These are phyloP conservation scores for Emmelina monodactyla DNA, from an alignment of 2,888 invertebrate genomes.

Conservation along the genomic window DNA sequence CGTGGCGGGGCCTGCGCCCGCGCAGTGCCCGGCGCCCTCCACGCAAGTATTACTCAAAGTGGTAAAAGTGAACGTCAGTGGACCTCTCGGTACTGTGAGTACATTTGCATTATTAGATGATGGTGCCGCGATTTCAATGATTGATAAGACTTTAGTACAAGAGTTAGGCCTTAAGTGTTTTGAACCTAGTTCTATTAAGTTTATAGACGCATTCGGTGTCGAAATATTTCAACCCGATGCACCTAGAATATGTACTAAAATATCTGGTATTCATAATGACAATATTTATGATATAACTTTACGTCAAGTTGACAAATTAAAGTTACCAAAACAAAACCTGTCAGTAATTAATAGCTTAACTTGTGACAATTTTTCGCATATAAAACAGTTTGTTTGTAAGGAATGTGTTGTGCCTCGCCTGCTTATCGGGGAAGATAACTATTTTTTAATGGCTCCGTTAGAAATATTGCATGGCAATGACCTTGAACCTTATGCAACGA, in stretches of 20 bases:
- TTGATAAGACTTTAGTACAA: conserved; percentile 8
- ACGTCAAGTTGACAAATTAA: conserved; percentile 11
- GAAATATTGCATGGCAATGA: conserved; percentile 12
- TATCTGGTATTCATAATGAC: conserved; percentile 7
- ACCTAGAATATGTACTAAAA: conserved; percentile 10
- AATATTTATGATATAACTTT: conserved; percentile 8
- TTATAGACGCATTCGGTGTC: conserved; percentile 2
- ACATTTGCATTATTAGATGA: no score
- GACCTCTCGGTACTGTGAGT: no score
- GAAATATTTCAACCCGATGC: conserved; percentile 7
- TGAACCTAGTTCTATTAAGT: conserved; percentile 5
- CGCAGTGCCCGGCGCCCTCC: no score
- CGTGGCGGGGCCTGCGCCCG: no score
- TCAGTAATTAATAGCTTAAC: conserved; percentile 9
- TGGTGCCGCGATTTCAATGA: conserved; percentile 12
- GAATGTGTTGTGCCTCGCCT: conserved; percentile 14
- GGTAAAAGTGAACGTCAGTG: no score
- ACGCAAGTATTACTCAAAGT: no score
- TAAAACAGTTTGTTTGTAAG: conserved; percentile 12
- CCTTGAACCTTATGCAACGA: conserved; percentile 13
- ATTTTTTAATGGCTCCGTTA: conserved; percentile 13
- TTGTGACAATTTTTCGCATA: conserved; percentile 8
- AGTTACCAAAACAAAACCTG: conserved; percentile 14
- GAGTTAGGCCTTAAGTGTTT: conserved; percentile 3
- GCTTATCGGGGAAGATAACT: conserved; percentile 16